phyloP scores from a whole-genome alignment of 2,888 invertebrate species.

The Apotomis betuletana region DNA sequence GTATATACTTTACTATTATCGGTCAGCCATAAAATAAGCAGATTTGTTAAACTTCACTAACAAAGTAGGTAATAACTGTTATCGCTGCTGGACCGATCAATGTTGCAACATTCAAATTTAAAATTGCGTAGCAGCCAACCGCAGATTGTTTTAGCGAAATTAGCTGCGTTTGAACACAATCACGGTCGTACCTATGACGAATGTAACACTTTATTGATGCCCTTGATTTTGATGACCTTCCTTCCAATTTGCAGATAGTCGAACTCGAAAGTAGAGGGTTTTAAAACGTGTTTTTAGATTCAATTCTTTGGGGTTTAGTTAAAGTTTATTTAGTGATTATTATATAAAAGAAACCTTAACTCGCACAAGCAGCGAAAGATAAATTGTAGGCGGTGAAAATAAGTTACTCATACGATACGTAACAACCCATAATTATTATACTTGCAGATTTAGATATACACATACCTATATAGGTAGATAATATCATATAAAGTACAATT shows the following conservation, averaged over 20 bases:
- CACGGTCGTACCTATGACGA: not conserved
- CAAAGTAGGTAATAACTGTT: constrained; percentile 12
- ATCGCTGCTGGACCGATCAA: constrained; percentile 1
- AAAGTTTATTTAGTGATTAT: too few relatives aligned
- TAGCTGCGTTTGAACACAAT: not conserved
- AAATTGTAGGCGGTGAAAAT: too few relatives aligned
- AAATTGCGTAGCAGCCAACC: constrained; percentile 21
- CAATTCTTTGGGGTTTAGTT: too few relatives aligned
- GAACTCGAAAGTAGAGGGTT: not conserved
- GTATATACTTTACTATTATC: too few relatives aligned
- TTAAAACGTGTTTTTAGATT: too few relatives aligned
- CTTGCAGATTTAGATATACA: too few relatives aligned
- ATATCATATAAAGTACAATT: too few relatives aligned
- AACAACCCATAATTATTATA: too few relatives aligned
- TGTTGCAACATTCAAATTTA: constrained; percentile 25
- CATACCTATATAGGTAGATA: too few relatives aligned
- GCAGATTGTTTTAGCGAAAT: constrained; percentile 23
- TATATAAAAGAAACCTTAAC: too few relatives aligned
- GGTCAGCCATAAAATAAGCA: not conserved
- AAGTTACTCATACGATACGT: too few relatives aligned
- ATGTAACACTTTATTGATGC: constrained; percentile 1
- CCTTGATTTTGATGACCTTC: constrained; percentile 22
- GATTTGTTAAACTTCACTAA: constrained; percentile 9
- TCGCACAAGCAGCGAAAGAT: too few relatives aligned
- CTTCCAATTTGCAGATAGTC: not conserved